These are phyloP conservation scores for Tenthredo distinguenda DNA, from an alignment of 2,888 invertebrate species.

Conservation along the genomic window DNA sequence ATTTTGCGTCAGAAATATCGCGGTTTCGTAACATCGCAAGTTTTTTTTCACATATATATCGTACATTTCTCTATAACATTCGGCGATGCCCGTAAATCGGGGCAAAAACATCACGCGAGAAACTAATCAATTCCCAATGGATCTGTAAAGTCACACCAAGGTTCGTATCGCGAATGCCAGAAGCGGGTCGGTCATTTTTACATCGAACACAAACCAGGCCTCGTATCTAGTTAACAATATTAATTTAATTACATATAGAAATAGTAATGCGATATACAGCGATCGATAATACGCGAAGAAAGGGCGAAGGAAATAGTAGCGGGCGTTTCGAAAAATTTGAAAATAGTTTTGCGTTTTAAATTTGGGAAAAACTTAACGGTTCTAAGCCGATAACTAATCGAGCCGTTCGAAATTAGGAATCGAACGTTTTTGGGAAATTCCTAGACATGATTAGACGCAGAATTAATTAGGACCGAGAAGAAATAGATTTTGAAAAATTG, in stretches of 20 bases:
- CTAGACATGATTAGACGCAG: background rate
- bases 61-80: background rate
- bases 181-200: background rate
- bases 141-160: background rate
- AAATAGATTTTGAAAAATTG: background rate
- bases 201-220: background rate
- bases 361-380: background rate
- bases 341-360: background rate
- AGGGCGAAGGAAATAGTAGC: background rate
- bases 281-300: background rate
- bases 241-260: background rate
- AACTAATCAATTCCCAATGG: conserved; percentile 29
- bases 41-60: background rate
- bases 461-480: background rate
- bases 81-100: background rate
- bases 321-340: background rate
- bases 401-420: background rate
- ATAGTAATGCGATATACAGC: background rate
- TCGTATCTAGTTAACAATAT: background rate
- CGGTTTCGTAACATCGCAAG: background rate
- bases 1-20: background rate
- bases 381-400: background rate
- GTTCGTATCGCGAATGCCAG: background rate
- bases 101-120: background rate
- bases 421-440: background rate